These are phyloP conservation scores for Amiota mariae DNA, from an alignment of 2,888 invertebrate genomes.

Conservation along the genomic window DNA sequence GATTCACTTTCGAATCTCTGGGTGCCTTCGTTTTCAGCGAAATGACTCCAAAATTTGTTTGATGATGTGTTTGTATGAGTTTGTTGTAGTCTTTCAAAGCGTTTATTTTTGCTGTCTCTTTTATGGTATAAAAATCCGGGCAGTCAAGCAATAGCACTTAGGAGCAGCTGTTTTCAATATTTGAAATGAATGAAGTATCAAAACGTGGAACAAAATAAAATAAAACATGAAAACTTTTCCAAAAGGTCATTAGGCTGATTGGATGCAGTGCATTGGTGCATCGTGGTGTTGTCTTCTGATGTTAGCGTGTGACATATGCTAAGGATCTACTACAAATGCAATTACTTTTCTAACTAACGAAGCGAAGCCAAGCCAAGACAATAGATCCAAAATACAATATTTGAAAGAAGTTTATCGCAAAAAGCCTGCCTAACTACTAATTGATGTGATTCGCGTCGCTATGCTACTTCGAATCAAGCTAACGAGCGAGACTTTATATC, in stretches of 20 bases:
- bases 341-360: too few species aligned
- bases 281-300: too few species aligned
- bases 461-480: conserved; percentile 2
- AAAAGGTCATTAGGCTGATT: conserved; percentile 17
- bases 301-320: too few species aligned
- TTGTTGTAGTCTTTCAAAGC: not conserved
- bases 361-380: too few species aligned
- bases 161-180: conserved; percentile 34
- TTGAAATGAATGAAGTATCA: conserved; percentile 29
- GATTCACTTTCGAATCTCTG: conserved; percentile 36
- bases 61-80: not conserved
- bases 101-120: not conserved
- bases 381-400: too few species aligned
- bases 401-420: too few species aligned
- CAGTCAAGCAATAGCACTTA: not conserved
- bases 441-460: not conserved
- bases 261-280: not conserved
- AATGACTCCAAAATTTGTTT: conserved; percentile 24
- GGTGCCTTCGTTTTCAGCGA: conserved; percentile 38
- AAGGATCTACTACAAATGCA: too few species aligned
- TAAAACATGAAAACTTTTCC: not conserved
- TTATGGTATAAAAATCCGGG: not conserved
- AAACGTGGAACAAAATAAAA: not conserved
- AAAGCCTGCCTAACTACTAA: conserved; percentile 1
- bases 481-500: not conserved